These are phyloP conservation scores for Notothenia rossii DNA, from an alignment of 2,113 vertebrate genomes.

Conservation along the genomic window DNA sequence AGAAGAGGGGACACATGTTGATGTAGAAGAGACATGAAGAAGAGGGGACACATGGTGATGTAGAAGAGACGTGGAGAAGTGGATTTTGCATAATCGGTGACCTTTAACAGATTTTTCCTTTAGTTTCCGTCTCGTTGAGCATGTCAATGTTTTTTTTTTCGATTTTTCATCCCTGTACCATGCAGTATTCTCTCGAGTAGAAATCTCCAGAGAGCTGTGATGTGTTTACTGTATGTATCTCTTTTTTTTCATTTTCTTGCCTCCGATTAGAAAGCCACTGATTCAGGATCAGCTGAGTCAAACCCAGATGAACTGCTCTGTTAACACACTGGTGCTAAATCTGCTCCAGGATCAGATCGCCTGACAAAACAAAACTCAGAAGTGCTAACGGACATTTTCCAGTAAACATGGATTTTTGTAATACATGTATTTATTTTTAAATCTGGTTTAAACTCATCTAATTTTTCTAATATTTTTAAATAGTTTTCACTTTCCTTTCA, in stretches of 20 bases:
- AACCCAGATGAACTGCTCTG: constrained; percentile 26
- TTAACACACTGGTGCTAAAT: constrained; percentile 59
- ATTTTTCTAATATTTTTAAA: background rate
- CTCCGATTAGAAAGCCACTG: constrained; percentile 37
- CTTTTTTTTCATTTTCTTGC: background rate
- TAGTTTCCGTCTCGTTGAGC: background rate
- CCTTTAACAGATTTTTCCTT: background rate
- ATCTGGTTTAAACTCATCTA: background rate
- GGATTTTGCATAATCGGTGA: too few species aligned
- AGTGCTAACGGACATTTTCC: constrained; percentile 13
- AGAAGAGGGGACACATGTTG: too few species aligned
- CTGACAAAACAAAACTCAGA: constrained; percentile 31
- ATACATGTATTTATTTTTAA: background rate
- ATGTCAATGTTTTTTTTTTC: background rate
- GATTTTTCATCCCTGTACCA: background rate
- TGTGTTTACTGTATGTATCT: background rate
- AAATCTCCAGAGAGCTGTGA: background rate
- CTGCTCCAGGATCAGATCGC: constrained; percentile 41
- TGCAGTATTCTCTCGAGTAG: background rate
- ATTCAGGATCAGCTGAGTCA: constrained; percentile 60
- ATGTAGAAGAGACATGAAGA: too few species aligned
- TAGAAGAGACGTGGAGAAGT: too few species aligned
- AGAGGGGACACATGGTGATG: too few species aligned
- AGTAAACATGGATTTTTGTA: constrained; percentile 28
- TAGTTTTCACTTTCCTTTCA: too few species aligned